These are phyloP conservation scores for Plotosus lineatus DNA, from an alignment of 2,113 vertebrate species.

Conservation along the genomic window DNA sequence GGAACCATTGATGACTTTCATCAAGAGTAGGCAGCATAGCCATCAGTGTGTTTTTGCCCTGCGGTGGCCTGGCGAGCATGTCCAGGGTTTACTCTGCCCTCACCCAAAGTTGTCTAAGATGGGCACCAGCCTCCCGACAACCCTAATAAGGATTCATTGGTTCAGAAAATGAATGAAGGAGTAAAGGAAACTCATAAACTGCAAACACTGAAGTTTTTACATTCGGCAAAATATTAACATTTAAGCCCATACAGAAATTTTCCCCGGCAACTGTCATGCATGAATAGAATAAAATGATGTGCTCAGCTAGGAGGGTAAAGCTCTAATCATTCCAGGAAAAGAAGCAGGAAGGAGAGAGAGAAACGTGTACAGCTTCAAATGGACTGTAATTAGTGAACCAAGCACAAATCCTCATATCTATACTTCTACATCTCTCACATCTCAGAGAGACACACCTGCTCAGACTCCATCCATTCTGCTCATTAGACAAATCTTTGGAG, in stretches of 20 bases:
- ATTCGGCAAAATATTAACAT: neutral
- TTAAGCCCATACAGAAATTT: neutral
- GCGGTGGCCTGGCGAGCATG: no score
- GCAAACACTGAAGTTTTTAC: neutral
- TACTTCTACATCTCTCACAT: slow-evolving; percentile 3
- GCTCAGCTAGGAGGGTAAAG: neutral
- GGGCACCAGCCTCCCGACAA: no score
- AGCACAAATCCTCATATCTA: slow-evolving; percentile 16
- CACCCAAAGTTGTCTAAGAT: no score
- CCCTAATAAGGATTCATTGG: no score
- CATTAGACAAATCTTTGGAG: slow-evolving; percentile 40
- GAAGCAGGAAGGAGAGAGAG: neutral
- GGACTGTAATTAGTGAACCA: slow-evolving; percentile 12
- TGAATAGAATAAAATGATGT: slow-evolving; percentile 1
- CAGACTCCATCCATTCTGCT: slow-evolving; percentile 28
- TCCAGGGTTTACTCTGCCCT: no score
- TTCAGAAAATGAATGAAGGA: no score
- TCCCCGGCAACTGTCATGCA: neutral
- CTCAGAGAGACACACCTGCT: slow-evolving; percentile 28
- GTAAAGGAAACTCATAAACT: neutral
- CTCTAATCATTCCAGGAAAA: slow-evolving; percentile 16
- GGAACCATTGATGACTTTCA: no score
- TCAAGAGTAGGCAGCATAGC: no score
- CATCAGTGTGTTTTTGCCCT: no score
- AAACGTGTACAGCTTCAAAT: neutral